phyloP scores from a whole-genome alignment of 2,113 vertebrate species.

The Zosterops lateralis region DNA sequence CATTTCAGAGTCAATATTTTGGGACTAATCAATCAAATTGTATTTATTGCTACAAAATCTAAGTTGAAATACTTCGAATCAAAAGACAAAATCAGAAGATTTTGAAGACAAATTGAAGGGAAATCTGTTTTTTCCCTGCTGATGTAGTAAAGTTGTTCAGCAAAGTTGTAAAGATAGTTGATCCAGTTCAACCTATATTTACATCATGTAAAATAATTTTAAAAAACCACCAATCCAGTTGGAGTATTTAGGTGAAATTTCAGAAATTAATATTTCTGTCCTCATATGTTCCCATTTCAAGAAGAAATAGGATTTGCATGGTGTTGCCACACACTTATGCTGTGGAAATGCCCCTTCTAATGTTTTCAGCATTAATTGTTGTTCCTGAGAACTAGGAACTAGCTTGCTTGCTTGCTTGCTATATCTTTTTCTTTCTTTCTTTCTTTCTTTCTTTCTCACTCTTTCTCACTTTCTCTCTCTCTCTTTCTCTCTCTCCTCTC shows the following conservation, averaged over 20 bases:
- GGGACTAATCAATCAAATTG: background rate
- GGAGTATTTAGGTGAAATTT: background rate
- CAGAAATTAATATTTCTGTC: background rate
- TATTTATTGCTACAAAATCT: background rate
- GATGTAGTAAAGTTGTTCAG: accelerated
- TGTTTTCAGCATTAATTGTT: background rate
- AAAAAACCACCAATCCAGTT: background rate
- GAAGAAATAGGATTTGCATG: background rate
- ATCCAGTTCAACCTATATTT: background rate
- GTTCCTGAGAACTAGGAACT: background rate
- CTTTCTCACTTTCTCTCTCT: too few species aligned
- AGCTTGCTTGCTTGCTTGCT: too few species aligned
- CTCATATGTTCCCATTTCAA: background rate
- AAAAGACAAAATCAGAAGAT: background rate
- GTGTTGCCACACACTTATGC: background rate
- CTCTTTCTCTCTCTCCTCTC: background rate
- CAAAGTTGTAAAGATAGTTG: background rate
- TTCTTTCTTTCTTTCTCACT: accelerated
- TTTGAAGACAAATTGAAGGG: background rate
- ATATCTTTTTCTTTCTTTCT: too few species aligned
- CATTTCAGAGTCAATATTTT: constrained; percentile 16
- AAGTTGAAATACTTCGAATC: background rate
- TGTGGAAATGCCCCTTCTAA: background rate
- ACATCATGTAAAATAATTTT: background rate
- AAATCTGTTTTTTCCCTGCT: background rate